Percentiles rank a stretch among this genome's conserved stretches.
phyloP scores from a whole-genome alignment of 1,140 invertebrate genomes.

The Coptotermes formosanus region DNA sequence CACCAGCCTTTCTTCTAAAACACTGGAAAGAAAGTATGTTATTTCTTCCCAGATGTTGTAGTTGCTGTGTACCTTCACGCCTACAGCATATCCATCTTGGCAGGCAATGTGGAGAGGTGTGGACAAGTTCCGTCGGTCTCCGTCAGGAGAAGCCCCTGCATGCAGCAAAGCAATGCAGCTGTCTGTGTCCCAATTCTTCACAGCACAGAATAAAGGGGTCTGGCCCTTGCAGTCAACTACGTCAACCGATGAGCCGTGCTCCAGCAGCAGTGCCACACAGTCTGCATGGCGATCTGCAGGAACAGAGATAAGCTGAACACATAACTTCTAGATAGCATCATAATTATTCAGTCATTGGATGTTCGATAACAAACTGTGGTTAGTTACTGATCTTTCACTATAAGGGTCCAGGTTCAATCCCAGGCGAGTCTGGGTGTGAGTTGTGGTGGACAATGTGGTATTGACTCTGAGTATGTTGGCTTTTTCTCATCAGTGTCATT shows the following conservation, averaged over 20 bases:
- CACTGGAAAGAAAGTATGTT: too few species aligned
- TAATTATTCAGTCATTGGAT: too few species aligned
- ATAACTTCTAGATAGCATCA: too few species aligned
- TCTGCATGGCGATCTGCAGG: conserved; percentile 18
- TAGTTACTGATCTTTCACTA: too few species aligned
- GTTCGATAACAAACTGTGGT: too few species aligned
- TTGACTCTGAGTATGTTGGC: too few species aligned
- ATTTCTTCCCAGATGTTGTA: too few species aligned
- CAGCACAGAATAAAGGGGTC: conserved; percentile 25
- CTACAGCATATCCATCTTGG: neutral
- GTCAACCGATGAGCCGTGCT: conserved; percentile 12
- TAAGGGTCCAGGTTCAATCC: too few species aligned
- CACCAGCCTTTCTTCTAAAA: too few species aligned
- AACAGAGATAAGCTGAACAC: neutral
- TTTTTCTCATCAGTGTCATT: too few species aligned
- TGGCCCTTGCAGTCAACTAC: conserved; percentile 23
- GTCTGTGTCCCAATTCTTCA: conserved; percentile 6
- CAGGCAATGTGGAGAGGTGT: conserved; percentile 21
- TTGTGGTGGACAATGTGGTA: too few species aligned
- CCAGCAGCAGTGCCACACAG: neutral
- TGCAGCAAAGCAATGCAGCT: conserved; percentile 4
- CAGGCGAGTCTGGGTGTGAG: too few species aligned
- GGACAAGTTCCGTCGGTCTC: conserved; percentile 12
- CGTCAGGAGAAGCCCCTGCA: conserved; percentile 1
- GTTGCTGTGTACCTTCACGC: neutral